Conservation (phyloP, 1,140 invertebrate species). For the Choristoneura fumiferana region DNA sequence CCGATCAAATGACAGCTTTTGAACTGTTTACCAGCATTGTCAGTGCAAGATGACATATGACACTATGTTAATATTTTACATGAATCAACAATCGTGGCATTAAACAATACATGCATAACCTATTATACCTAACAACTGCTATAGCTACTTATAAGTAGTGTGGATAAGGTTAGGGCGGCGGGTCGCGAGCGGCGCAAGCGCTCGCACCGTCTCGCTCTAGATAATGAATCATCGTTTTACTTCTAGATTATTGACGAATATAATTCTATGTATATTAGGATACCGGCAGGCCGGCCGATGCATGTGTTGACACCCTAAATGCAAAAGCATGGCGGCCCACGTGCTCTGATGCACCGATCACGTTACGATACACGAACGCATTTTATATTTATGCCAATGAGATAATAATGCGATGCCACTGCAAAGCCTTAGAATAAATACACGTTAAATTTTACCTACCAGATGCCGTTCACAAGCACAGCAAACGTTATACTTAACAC, state of each 20-base stretch:
- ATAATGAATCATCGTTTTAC: conserved; percentile 2
- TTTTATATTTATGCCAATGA: conserved; percentile 19
- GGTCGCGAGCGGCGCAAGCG: neutral
- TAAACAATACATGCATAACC: conserved; percentile 11
- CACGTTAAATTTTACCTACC: too few species aligned
- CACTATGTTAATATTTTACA: neutral
- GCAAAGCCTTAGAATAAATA: conserved; percentile 14
- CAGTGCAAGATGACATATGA: too few species aligned
- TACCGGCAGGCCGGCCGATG: neutral
- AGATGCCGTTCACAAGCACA: too few species aligned
- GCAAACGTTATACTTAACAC: too few species aligned
- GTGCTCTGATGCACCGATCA: conserved; percentile 28
- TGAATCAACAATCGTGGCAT: conserved; percentile 1
- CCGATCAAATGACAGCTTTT: too few species aligned
- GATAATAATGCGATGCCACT: conserved; percentile 7
- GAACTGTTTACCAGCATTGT: too few species aligned
- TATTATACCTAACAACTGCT: conserved; percentile 1
- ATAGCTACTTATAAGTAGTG: too few species aligned
- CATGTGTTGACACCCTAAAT: conserved; percentile 29
- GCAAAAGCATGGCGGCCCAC: conserved; percentile 31
- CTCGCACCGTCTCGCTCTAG: neutral
- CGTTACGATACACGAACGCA: conserved; percentile 33
- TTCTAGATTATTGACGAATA: neutral
- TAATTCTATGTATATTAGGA: conserved; percentile 9
- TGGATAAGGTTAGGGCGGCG: conserved; percentile 16